Base-by-base conservation (phyloP, 2,113 vertebrate genomes). In the Poeciliopsis prolifica region DNA sequence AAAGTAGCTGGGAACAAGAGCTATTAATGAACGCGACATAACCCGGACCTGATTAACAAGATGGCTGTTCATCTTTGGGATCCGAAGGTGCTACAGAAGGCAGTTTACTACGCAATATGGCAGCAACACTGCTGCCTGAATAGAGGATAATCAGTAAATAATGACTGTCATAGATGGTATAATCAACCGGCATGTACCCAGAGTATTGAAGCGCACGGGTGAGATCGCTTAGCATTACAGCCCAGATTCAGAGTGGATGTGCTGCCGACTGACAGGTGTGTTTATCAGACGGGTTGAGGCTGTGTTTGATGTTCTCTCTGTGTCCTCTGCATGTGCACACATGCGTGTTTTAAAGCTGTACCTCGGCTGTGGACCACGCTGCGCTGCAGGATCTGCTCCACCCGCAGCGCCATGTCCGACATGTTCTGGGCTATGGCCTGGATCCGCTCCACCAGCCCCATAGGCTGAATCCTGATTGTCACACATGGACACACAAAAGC, bases 381-480 rank as follows among this genome's bases (percentile, higher is more conserved):
- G 87, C 95, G 96, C 68, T 96, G 95, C 13, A 99, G 95, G 84
- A 99, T 97, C 93, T 98, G 97, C 90, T 99, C 98, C 84, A 99
- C 96, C 83, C 96, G 97, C 71, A 95, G 86, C 0, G 97, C 97
- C 1, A 98, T 97, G 87, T 98, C 96, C 0, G 97, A 98, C 87
- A 99, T 97, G 8, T 99, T 99, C 90, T 98, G 98, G 68, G 98
- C 97, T 24, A 99, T 98, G 80, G 97, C 96, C 92, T 99, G 97
- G 93, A 99, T 98, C 82, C 95, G 95, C 90, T 99, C 97, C 94
- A 99, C 95, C 48, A 99, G 83, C 17, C 96, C 94, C 0, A 95
- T 86, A 2, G 95, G 95, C 79, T 96, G 95, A 62, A 97, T 92
- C 93, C 98, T 99, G 82, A 69, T 30, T 13, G 29, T 42, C 15